These are phyloP conservation scores for Cantharis rufa DNA, from an alignment of 2,888 invertebrate species.

Conservation along the genomic window DNA sequence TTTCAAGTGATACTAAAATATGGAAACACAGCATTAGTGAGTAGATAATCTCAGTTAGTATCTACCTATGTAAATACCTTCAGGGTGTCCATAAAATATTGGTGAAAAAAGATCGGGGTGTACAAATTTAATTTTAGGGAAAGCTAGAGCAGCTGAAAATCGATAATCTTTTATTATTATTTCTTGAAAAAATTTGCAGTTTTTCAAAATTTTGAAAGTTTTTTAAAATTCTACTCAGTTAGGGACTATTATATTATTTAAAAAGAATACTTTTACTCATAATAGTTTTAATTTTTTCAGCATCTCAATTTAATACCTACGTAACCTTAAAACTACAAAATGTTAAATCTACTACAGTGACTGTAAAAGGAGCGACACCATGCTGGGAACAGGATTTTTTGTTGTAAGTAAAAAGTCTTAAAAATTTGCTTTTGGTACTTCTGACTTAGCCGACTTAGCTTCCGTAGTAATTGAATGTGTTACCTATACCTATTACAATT, in stretches of 20 bases:
- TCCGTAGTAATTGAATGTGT: background rate
- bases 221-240: background rate
- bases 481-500: background rate
- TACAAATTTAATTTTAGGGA: background rate
- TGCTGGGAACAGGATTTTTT: conserved; percentile 99
- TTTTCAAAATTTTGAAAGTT: background rate
- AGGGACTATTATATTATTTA: background rate
- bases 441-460: background rate
- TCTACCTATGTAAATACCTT: background rate
- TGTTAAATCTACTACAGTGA: conserved; percentile 96
- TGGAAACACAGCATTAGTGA: no score
- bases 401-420: conserved; percentile 78
- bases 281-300: conserved; percentile 58
- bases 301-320: conserved; percentile 93
- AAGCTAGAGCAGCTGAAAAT: background rate
- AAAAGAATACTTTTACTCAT: background rate
- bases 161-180: background rate
- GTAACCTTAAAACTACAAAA: conserved; percentile 96
- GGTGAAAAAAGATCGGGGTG: background rate
- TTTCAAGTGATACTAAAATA: background rate
- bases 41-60: no score
- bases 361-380: conserved; percentile 94
- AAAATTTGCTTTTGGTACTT: background rate
- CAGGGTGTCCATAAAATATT: background rate
- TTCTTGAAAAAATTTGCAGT: background rate